A percentile compares a stretch with the other conserved stretches of the same genome.
These are phyloP conservation scores for Nansenia antarctica DNA, from an alignment of 2,113 vertebrate species.

Conservation along the genomic window DNA sequence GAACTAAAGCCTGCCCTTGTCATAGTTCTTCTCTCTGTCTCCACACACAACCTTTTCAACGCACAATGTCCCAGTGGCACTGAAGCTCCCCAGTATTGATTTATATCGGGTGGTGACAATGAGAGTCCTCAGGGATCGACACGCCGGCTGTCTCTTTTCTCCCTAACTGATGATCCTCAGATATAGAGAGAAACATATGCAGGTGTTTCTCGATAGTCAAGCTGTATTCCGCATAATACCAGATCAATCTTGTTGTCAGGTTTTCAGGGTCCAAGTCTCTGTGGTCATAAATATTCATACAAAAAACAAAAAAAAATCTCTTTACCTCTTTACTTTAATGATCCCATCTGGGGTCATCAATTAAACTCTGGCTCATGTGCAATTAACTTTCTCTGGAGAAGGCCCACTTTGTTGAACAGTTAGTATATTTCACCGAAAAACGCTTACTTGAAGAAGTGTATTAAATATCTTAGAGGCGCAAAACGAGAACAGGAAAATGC, in stretches of 20 bases:
- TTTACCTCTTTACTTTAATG: constrained; percentile 58
- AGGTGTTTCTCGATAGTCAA: constrained; percentile 46
- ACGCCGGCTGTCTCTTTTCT: constrained; percentile 26
- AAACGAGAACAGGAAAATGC: no score
- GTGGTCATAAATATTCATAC: constrained; percentile 61
- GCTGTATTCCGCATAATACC: constrained; percentile 61
- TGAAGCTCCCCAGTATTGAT: constrained; percentile 43
- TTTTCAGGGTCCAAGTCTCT: constrained; percentile 43
- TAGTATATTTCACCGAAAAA: not conserved
- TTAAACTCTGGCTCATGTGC: constrained; percentile 2
- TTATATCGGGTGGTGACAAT: constrained; percentile 61
- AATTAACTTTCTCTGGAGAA: not conserved
- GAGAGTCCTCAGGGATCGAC: constrained; percentile 30
- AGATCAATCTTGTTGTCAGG: constrained; percentile 51
- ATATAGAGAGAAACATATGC: constrained; percentile 26
- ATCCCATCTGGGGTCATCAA: constrained; percentile 41
- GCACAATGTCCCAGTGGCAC: constrained; percentile 11
- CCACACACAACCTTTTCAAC: constrained; percentile 45
- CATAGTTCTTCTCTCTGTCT: constrained; percentile 36
- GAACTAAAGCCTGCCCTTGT: no score
- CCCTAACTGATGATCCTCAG: constrained; percentile 23
- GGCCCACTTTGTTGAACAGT: constrained; percentile 37
- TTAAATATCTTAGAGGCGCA: no score
- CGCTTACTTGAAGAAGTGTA: no score
- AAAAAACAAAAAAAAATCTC: constrained; percentile 51